Evolutionary conservation across 2,797 vertebrate genomes (phyloP).

Genomic region (Cossypha caffra): DNA sequence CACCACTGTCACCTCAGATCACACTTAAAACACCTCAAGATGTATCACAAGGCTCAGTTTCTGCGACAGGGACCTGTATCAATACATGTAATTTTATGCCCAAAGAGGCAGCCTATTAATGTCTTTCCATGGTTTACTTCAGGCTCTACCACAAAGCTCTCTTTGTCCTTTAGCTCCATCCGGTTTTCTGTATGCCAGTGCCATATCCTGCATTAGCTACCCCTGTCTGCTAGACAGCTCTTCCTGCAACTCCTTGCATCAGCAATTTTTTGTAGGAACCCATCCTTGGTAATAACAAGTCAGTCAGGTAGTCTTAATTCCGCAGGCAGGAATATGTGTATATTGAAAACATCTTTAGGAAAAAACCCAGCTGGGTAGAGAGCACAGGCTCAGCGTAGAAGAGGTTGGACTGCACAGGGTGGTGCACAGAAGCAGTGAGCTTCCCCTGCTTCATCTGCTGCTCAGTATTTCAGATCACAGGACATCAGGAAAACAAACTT

Average conservation of each 20-base stretch:
- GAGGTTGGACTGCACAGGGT: rapidly evolving
- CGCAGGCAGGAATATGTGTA: rapidly evolving
- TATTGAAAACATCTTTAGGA: not conserved
- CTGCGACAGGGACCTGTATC: not conserved
- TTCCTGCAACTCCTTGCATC: not conserved
- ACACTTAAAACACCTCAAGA: not conserved
- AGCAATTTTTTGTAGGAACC: not conserved
- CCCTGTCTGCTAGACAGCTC: not conserved
- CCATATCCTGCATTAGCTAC: not conserved
- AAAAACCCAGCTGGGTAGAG: not conserved
- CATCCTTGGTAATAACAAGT: not conserved
- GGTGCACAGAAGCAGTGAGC: not conserved
- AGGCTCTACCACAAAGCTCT: not conserved
- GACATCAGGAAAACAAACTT: not conserved
- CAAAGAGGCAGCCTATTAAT: slow-evolving; percentile 8
- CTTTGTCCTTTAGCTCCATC: not conserved
- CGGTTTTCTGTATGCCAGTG: not conserved
- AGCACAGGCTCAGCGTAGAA: not conserved
- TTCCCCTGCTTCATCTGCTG: not conserved
- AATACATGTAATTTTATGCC: not conserved
- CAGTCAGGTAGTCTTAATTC: not conserved
- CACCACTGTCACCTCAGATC: not conserved
- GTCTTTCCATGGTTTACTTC: not conserved
- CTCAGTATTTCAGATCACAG: not conserved
- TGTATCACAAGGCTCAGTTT: not conserved